A percentile compares a stretch with the other conserved stretches of the same genome.
phyloP scores from a whole-genome alignment of 2,113 vertebrate species.

The Panthera leo region DNA sequence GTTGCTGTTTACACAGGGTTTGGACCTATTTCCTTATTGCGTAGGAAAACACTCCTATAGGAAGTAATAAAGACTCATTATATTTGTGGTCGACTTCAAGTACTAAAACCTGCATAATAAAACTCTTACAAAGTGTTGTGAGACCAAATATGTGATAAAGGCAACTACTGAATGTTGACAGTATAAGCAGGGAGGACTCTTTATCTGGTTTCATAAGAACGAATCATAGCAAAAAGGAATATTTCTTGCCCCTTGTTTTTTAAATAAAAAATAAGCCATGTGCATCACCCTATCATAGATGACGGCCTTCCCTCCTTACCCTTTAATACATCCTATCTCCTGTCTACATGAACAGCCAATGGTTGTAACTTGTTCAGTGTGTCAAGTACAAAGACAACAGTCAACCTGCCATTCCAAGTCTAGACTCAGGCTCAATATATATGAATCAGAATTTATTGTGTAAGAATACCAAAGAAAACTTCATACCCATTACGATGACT shows the following conservation, averaged over 20 bases:
- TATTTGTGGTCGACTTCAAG: slow-evolving; percentile 41
- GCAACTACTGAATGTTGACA: not conserved
- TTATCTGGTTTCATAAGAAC: slow-evolving; percentile 18
- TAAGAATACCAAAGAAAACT: not conserved
- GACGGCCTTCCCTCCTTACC: not conserved
- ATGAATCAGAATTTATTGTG: not conserved
- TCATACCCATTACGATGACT: not conserved
- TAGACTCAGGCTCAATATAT: not conserved
- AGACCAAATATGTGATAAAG: not conserved
- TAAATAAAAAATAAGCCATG: not conserved
- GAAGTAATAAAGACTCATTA: slow-evolving; percentile 10
- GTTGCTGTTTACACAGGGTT: not conserved
- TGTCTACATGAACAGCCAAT: not conserved
- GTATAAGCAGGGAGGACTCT: not conserved
- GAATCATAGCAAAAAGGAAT: slow-evolving; percentile 5
- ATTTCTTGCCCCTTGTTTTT: not conserved
- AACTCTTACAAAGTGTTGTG: not conserved
- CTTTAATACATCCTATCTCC: not conserved
- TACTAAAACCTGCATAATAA: slow-evolving; percentile 35
- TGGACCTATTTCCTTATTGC: slow-evolving; percentile 20
- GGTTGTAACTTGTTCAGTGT: not conserved
- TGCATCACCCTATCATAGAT: not conserved
- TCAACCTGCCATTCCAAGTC: not conserved
- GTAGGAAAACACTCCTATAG: not conserved
- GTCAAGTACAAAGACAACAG: not conserved